These are phyloP conservation scores for Labeo rohita DNA, from an alignment of 2,113 vertebrate genomes.

Conservation along the genomic window DNA sequence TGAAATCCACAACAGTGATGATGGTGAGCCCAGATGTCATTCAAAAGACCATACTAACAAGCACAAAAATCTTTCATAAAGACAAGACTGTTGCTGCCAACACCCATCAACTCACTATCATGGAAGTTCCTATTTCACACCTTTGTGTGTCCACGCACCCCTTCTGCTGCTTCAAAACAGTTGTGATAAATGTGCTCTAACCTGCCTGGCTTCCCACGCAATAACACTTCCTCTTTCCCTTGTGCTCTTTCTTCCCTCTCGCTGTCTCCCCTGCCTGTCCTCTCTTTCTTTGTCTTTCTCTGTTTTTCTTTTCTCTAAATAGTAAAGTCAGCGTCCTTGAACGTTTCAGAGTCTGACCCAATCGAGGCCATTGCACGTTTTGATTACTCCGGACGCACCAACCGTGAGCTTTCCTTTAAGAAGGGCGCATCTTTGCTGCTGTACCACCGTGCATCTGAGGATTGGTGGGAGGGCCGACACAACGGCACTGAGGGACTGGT, in stretches of 20 bases:
- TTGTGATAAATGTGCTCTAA: conserved; percentile 60
- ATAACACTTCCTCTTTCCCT: conserved; percentile 36
- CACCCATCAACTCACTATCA: background rate
- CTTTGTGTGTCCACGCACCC: conserved; percentile 42
- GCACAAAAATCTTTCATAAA: background rate
- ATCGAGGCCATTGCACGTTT: conserved; percentile 93
- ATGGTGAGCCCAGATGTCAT: conserved; percentile 76
- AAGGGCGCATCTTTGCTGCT: conserved; percentile 92
- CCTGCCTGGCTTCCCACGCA: conserved; percentile 60
- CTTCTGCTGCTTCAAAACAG: conserved; percentile 19
- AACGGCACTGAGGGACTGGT: conserved; percentile 90
- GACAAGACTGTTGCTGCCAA: background rate
- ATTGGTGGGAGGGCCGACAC: conserved; percentile 97
- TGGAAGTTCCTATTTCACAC: background rate
- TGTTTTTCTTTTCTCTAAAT: background rate
- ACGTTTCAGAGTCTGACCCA: conserved; percentile 88
- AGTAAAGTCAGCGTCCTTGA: conserved; percentile 75
- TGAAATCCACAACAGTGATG: conserved; percentile 90
- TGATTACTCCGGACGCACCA: conserved; percentile 90
- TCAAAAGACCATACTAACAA: conserved; percentile 7
- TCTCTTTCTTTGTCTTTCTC: background rate
- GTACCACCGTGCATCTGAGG: conserved; percentile 88
- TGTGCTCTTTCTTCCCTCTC: conserved; percentile 2
- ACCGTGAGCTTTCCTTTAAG: conserved; percentile 91
- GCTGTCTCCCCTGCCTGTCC: background rate